A percentile compares a stretch with the other conserved stretches of the same genome.
phyloP scores from a whole-genome alignment of 1,140 invertebrate genomes.

The Drosophila sucinea region DNA sequence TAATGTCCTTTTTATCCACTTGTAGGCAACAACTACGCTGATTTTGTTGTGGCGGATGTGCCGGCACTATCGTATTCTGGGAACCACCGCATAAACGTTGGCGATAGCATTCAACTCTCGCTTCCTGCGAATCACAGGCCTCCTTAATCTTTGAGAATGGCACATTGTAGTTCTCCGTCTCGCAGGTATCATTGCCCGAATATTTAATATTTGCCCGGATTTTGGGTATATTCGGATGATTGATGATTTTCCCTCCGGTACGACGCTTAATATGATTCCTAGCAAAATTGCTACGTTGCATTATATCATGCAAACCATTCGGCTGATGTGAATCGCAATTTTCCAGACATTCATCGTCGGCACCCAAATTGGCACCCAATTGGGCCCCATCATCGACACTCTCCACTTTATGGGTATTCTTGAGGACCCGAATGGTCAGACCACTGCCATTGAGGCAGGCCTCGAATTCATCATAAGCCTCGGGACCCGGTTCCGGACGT shows the following conservation, averaged over 20 bases:
- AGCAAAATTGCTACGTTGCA: conserved; percentile 71
- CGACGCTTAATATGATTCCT: conserved; percentile 70
- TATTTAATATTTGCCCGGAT: conserved; percentile 80
- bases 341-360: conserved; percentile 47
- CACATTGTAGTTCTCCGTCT: conserved; percentile 67
- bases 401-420: conserved; percentile 78
- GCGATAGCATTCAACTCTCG: conserved; percentile 72
- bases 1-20: conserved; percentile 68
- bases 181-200: conserved; percentile 71
- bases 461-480: conserved; percentile 81
- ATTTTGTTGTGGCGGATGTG: conserved; percentile 34
- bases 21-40: conserved; percentile 68
- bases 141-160: conserved; percentile 77
- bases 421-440: conserved; percentile 74
- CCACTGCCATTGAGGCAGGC: conserved; percentile 80
- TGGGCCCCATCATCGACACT: conserved; percentile 59
- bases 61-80: conserved; percentile 24
- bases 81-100: conserved; percentile 49
- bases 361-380: conserved; percentile 19
- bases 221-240: conserved; percentile 74
- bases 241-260: conserved; percentile 69
- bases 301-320: conserved; percentile 52
- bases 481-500: conserved; percentile 66
- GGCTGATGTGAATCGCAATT: conserved; percentile 30
- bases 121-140: conserved; percentile 48